Percentiles rank a stretch among this genome's conserved stretches.
Evolutionary conservation across 2,888 invertebrate genomes (phyloP).

Genomic region (Mystacides longicornis): DNA sequence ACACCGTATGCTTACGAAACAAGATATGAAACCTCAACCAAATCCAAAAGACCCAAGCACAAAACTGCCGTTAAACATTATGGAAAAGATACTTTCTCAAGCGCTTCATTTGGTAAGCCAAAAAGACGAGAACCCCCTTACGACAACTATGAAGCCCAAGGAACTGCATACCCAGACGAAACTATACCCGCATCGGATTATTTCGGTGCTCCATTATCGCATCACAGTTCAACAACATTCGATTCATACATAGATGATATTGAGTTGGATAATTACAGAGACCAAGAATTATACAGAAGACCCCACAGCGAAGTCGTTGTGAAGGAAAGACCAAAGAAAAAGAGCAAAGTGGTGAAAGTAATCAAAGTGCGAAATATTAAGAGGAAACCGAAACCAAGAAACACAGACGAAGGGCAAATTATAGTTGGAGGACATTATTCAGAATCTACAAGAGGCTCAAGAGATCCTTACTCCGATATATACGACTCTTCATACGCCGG

Average conservation of each 20-base stretch:
- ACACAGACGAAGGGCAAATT: slow-evolving; percentile 1
- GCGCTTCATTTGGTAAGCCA: neutral
- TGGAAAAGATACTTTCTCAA: neutral
- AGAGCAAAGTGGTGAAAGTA: slow-evolving; percentile 11
- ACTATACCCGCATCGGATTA: slow-evolving; percentile 21
- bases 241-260: slow-evolving; percentile 11
- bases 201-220: slow-evolving; percentile 20
- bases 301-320: neutral
- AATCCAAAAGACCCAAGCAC: slow-evolving; percentile 4
- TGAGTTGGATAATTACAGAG: slow-evolving; percentile 13
- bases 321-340: slow-evolving; percentile 21
- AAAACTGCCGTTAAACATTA: neutral
- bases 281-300: neutral
- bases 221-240: slow-evolving; percentile 6
- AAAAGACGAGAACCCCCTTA: neutral
- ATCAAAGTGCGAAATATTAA: slow-evolving; percentile 10
- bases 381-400: slow-evolving; percentile 9
- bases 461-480: slow-evolving; percentile 6
- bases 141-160: slow-evolving; percentile 7
- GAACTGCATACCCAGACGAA: slow-evolving; percentile 21
- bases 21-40: slow-evolving; percentile 9
- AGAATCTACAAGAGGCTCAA: slow-evolving; percentile 26
- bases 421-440: slow-evolving; percentile 29
- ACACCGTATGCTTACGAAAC: neutral
- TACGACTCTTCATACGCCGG: slow-evolving; percentile 1